phyloP scores from a whole-genome alignment of 2,888 invertebrate genomes.

The Synanthedon myopaeformis region DNA sequence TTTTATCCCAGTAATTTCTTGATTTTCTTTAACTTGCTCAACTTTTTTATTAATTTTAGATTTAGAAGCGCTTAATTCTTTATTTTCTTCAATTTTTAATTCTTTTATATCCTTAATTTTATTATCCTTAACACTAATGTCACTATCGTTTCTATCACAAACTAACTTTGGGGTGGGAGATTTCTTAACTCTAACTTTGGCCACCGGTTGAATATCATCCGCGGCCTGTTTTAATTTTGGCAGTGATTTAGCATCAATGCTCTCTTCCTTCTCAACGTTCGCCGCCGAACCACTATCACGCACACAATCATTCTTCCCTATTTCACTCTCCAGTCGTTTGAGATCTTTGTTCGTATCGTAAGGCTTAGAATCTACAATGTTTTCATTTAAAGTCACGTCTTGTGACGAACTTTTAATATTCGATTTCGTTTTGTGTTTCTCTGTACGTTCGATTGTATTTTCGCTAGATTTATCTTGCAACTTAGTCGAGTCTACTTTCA shows the following conservation, averaged over 20 bases:
- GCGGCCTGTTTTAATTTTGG: slow-evolving; percentile 33
- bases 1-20: not conserved
- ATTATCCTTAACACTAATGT: slow-evolving; percentile 32
- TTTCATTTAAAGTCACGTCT: slow-evolving; percentile 10
- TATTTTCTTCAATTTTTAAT: not conserved
- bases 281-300: slow-evolving; percentile 20
- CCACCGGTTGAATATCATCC: slow-evolving; percentile 46
- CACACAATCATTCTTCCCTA: slow-evolving; percentile 17
- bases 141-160: slow-evolving; percentile 31
- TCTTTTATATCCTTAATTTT: slow-evolving; percentile 4
- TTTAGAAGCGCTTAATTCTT: not conserved
- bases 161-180: slow-evolving; percentile 49
- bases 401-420: not conserved
- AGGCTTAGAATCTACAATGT: slow-evolving; percentile 19
- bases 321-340: slow-evolving; percentile 19
- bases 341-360: slow-evolving; percentile 19
- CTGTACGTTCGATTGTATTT: not conserved
- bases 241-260: slow-evolving; percentile 32
- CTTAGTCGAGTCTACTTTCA: not conserved
- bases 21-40: slow-evolving; percentile 1
- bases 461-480: not conserved
- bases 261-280: slow-evolving; percentile 19
- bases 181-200: slow-evolving; percentile 40
- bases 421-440: not conserved
- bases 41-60: slow-evolving; percentile 9